Evolutionary conservation across 2,113 vertebrate genomes (phyloP).

Genomic region (Corydoras maculifer): DNA sequence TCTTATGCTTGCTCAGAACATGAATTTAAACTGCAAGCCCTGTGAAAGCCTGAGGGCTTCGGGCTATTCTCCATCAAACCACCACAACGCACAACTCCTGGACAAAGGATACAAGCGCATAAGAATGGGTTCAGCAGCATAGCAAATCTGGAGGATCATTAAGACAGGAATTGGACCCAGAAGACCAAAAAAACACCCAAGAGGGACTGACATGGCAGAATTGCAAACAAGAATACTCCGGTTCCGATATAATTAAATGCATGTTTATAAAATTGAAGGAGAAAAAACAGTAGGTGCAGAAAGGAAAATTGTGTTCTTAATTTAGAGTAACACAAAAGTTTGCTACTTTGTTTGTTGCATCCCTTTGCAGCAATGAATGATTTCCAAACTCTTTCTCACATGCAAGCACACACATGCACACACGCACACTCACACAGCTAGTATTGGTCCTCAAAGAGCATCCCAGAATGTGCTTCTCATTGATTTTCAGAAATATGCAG

Average conservation of each 20-base stretch:
- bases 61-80: constrained; percentile 28
- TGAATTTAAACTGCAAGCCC: constrained; percentile 40
- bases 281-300: constrained; percentile 12
- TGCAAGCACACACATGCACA: constrained; percentile 22
- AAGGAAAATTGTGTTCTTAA: constrained; percentile 19
- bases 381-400: constrained; percentile 16
- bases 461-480: constrained; percentile 35
- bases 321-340: constrained; percentile 27
- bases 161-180: constrained; percentile 25
- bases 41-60: constrained; percentile 34
- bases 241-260: too few species aligned
- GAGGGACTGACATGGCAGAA: constrained; percentile 38
- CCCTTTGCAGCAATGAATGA: constrained; percentile 44
- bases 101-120: constrained; percentile 14
- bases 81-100: constrained; percentile 16
- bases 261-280: too few species aligned
- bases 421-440: constrained; percentile 11
- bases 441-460: constrained; percentile 26
- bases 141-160: constrained; percentile 29
- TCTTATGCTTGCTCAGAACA: constrained; percentile 13
- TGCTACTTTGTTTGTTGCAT: constrained; percentile 21
- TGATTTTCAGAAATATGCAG: constrained; percentile 38
- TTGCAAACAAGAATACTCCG: constrained; percentile 28
- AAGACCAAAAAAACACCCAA: constrained; percentile 22
- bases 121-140: constrained; percentile 23